These are phyloP conservation scores for Campylomormyrus numenius DNA, from an alignment of 2,113 vertebrate species.

Conservation along the genomic window DNA sequence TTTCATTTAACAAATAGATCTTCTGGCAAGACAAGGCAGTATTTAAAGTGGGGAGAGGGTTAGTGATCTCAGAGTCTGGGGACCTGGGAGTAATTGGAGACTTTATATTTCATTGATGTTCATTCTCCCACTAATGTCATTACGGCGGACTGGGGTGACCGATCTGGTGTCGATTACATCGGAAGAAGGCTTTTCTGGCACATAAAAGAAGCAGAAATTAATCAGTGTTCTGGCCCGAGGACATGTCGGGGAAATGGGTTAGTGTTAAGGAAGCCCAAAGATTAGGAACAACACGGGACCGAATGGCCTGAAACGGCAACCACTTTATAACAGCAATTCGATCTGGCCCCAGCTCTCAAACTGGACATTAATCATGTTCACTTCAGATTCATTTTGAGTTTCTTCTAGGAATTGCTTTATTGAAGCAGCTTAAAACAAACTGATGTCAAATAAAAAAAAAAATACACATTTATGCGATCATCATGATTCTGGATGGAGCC, in stretches of 20 bases:
- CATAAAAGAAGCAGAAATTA: conserved; percentile 34
- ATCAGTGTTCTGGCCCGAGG: conserved; percentile 24
- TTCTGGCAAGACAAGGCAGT: background rate
- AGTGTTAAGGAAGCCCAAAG: conserved; percentile 15
- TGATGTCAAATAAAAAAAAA: background rate
- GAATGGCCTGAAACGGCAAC: conserved; percentile 28
- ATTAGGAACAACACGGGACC: conserved; percentile 21
- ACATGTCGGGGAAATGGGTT: conserved; percentile 27
- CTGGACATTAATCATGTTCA: background rate
- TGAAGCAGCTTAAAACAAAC: background rate
- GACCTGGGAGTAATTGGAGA: conserved; percentile 25
- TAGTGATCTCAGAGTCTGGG: background rate
- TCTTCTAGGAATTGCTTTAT: background rate
- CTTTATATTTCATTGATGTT: conserved; percentile 4
- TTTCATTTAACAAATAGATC: background rate
- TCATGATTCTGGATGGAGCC: background rate
- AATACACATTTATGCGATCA: background rate
- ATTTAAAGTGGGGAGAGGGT: background rate
- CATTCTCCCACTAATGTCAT: conserved; percentile 22
- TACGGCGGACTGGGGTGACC: conserved; percentile 26
- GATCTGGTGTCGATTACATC: conserved; percentile 41
- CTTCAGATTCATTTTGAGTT: background rate
- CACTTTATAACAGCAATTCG: background rate
- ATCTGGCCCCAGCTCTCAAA: background rate
- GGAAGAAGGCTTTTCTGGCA: conserved; percentile 24